Evolutionary conservation across 2,888 invertebrate genomes (phyloP).

Genomic region (Drosophila colorata): DNA sequence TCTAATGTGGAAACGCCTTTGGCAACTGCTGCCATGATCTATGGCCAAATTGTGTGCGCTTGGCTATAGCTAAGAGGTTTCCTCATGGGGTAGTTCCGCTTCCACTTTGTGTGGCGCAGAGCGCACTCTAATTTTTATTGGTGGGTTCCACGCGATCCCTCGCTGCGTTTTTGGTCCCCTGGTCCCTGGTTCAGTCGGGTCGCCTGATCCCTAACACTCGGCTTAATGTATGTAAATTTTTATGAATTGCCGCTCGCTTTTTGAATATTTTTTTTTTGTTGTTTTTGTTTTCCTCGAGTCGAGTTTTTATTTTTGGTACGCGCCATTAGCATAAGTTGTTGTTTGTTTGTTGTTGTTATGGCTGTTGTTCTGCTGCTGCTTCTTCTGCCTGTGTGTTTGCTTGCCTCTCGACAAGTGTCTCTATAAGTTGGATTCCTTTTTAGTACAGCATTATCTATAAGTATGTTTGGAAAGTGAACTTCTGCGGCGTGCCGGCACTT

Average conservation of each 20-base stretch:
- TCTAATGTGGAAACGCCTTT: background rate
- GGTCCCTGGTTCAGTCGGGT: background rate
- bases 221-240: slow-evolving; percentile 66
- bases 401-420: slow-evolving; percentile 68
- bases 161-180: too few relatives aligned
- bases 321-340: slow-evolving; percentile 76
- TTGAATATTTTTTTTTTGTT: slow-evolving; percentile 18
- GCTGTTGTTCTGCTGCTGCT: slow-evolving; percentile 20
- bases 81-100: slow-evolving; percentile 55
- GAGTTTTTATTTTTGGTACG: slow-evolving; percentile 71
- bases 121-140: slow-evolving; percentile 78
- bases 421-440: slow-evolving; percentile 8
- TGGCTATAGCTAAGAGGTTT: slow-evolving; percentile 19
- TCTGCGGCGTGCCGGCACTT: slow-evolving; percentile 41
- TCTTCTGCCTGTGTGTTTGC: slow-evolving; percentile 2
- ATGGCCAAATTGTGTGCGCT: slow-evolving; percentile 49
- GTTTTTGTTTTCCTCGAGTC: slow-evolving; percentile 4
- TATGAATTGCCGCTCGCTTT: slow-evolving; percentile 70
- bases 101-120: slow-evolving; percentile 27
- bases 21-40: slow-evolving; percentile 52
- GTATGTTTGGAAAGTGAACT: slow-evolving; percentile 69
- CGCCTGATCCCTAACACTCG: slow-evolving; percentile 40
- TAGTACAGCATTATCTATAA: slow-evolving; percentile 49
- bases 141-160: slow-evolving; percentile 6
- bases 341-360: slow-evolving; percentile 25